These are phyloP conservation scores for Masticophis lateralis DNA, from an alignment of 2,797 vertebrate genomes.

Conservation along the genomic window DNA sequence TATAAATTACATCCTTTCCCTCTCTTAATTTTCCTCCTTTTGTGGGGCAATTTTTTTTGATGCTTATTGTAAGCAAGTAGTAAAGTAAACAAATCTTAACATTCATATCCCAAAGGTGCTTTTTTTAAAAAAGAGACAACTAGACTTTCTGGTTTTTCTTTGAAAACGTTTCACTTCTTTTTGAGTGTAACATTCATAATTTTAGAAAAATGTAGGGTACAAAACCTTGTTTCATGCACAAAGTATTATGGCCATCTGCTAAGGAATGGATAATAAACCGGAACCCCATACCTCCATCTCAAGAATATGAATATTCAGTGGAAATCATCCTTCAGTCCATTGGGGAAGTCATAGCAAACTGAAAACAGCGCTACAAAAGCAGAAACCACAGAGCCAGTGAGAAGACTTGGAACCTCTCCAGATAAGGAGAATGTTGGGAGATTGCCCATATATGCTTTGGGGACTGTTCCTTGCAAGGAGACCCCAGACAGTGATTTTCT, in stretches of 20 bases:
- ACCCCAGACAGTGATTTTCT: background rate
- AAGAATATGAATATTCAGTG: background rate
- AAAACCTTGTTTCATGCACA: background rate
- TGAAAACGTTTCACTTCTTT: too few species aligned
- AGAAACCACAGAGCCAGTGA: background rate
- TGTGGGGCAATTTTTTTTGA: background rate
- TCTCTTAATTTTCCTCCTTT: background rate
- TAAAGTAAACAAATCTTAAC: background rate
- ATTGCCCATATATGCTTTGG: background rate
- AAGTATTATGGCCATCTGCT: background rate
- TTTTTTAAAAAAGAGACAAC: too few species aligned
- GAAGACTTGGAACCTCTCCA: background rate
- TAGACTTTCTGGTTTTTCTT: too few species aligned
- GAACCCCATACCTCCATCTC: background rate
- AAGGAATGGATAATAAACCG: too few species aligned
- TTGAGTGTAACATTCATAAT: background rate
- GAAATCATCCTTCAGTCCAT: background rate
- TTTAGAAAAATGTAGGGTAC: background rate
- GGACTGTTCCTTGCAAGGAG: background rate
- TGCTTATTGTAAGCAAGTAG: background rate
- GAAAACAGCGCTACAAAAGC: background rate
- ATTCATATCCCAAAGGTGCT: background rate
- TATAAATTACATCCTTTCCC: background rate
- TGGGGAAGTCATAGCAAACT: background rate
- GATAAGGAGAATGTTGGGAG: background rate